Evolutionary conservation across 1,140 invertebrate genomes (phyloP), one percentile per base, ranked within the genome.

Genomic region (Lutraria rhynchaena): DNA sequence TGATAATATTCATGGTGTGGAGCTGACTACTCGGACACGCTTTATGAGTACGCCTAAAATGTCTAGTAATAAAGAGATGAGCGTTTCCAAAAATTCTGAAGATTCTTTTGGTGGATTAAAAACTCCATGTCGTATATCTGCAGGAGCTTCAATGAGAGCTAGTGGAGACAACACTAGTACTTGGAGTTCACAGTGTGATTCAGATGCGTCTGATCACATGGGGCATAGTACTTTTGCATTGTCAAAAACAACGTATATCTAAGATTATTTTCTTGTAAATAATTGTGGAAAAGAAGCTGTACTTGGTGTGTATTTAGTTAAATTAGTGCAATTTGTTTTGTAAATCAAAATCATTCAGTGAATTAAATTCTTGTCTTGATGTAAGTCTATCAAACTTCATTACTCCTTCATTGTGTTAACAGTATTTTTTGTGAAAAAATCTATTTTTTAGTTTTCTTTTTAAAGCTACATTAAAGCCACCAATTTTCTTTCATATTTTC

Each of bases 41-140:
- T 76, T 60, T 33, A 76, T 77, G 71, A 83, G 81, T 55, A 83
- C 81, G 7, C 81, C 81, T 19, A 83, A 82, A 65, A 58, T 82
- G 37, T 75, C 60, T 24, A 58, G 35, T 1, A 51, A 53, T 11
- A 49, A 60, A 19, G 70, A 76, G 27, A 53, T 77, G 4, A 53
- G 41, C 49, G 17, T 63, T 27, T 63, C 41, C 15, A 61, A 19
- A 46, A 53, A 60, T 61, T 58, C 37, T 9, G 53, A 83, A 19
- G 60, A 76, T 24, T 76, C 61, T 0, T 49, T 53, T 3, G 49
- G n/a, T 4, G 29, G 46, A 33, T 55, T 41, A 29, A 58, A 70
- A 41, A 80, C 71, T 29, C 71, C 46, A 41, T 71, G 74, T 4
- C 37, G 61, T 15, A 11, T 70, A 46, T 49, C 46, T 51, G 57